Base-by-base conservation (phyloP, 1,140 invertebrate genomes). In the Cydia strobilella region DNA sequence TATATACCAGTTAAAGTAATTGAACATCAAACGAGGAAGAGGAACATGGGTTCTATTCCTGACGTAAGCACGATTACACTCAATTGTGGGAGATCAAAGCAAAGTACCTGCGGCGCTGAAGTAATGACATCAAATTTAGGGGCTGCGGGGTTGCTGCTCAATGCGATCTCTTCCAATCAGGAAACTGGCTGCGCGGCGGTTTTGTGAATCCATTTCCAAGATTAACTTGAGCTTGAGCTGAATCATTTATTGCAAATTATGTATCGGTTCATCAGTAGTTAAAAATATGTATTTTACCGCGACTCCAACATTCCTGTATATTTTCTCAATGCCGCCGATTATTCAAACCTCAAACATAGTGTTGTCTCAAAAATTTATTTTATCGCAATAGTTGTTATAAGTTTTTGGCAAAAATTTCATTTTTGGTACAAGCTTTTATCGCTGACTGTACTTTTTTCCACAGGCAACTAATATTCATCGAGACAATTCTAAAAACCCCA, bases 161-260 rank as follows among this genome's bases (percentile, higher is more conserved):
- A 69, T 18, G 35, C 31, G 18, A 69, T 69, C 27, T 69, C 27
- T 20, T 69, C 65, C 65, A 69, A 69, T 69, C 27, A 69, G 31
- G 25, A 59, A 35, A 27, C 23, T 35, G 31, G 15, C 31, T 18
- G 65, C 31, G n/a, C 15, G 27, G 63, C 63, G 18, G 25, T 65
- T 65, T 27, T 20, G 27, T n/a, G 7, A 3, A 66, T 35, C 25
- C 63, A 66, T 66, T 66, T 66, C n/a, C 23, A 27, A 31, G 27
- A 66, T 66, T 66, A 66, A 66, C 59, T 63, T 63, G 3, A 13
- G 59, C 42, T 45, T 51, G n/a, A 18, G 48, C 45, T 6, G 48
- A 51, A 51, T n/a, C n/a, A n/a, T 51, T 4, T 6, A 15, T 45
- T 42, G 39, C 7, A 42, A 12, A 42, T 45, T 13, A 45, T 45